Percentiles rank a stretch among this genome's conserved stretches.
Conservation (phyloP, 2,113 vertebrate genomes). For the Oncorhynchus keta region DNA sequence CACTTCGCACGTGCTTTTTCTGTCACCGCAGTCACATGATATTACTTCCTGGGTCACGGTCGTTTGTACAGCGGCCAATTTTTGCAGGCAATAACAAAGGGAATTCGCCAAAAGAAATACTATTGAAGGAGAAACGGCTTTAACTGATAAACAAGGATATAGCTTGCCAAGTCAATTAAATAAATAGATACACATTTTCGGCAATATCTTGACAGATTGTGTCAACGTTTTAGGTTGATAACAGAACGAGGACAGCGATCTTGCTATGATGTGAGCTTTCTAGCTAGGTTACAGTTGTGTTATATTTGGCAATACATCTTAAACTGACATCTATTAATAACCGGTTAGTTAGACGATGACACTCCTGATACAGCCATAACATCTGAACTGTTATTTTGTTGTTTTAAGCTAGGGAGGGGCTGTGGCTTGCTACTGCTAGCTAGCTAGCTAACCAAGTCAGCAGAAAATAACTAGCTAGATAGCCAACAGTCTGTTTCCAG, state of each 20-base stretch:
- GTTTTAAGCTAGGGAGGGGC: too few relatives aligned
- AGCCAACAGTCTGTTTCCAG: not conserved
- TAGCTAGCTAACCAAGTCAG: not conserved
- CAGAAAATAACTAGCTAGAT: not conserved
- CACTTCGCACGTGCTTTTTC: slow-evolving; percentile 43
- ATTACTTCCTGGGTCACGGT: slow-evolving; percentile 44
- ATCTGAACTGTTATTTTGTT: too few relatives aligned
- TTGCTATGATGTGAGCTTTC: not conserved
- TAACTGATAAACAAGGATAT: too few relatives aligned
- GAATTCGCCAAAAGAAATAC: not conserved
- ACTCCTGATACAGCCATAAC: not conserved
- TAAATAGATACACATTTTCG: not conserved
- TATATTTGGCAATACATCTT: too few relatives aligned
- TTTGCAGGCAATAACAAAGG: not conserved
- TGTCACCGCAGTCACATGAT: slow-evolving; percentile 69
- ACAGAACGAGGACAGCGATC: not conserved
- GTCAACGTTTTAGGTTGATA: not conserved
- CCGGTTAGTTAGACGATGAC: not conserved
- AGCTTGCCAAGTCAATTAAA: not conserved
- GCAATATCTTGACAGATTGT: not conserved
- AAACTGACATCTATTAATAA: not conserved
- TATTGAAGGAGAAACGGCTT: not conserved
- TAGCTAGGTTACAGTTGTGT: too few relatives aligned
- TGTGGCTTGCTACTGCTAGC: too few relatives aligned
- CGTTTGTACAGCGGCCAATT: not conserved